Evolutionary conservation across 2,888 invertebrate species (phyloP).

Genomic region (Ophioninae sp.): DNA sequence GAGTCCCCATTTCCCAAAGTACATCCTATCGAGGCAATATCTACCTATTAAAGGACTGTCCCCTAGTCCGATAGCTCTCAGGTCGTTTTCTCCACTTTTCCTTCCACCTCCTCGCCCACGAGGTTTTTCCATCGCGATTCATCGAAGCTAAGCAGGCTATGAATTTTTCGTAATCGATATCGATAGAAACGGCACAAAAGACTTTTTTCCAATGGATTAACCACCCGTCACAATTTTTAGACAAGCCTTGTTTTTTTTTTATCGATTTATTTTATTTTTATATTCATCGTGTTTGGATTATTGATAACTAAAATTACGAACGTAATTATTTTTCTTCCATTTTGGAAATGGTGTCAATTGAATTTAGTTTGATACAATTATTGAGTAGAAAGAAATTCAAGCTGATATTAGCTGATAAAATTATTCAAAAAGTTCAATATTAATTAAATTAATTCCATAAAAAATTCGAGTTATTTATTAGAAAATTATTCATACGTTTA

Average conservation of each 20-base stretch:
- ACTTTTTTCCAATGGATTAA: background rate
- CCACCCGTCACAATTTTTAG: background rate
- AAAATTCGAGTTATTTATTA: too few relatives aligned
- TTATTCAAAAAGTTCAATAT: too few relatives aligned
- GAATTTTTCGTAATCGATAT: conserved; percentile 23
- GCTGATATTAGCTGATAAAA: too few relatives aligned
- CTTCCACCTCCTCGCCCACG: conserved; percentile 1
- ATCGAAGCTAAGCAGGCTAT: background rate
- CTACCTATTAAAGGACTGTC: conserved; percentile 42
- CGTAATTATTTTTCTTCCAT: too few relatives aligned
- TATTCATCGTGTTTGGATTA: too few relatives aligned
- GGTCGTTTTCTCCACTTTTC: conserved; percentile 16
- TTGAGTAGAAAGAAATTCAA: too few relatives aligned
- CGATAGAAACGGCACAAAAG: background rate
- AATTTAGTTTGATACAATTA: too few relatives aligned
- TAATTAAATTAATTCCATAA: too few relatives aligned
- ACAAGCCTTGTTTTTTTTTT: background rate
- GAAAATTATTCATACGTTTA: too few relatives aligned
- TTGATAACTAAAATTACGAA: too few relatives aligned
- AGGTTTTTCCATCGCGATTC: background rate
- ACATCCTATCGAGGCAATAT: conserved; percentile 48
- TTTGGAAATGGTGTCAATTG: too few relatives aligned
- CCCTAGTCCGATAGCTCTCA: conserved; percentile 12
- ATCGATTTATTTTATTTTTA: background rate
- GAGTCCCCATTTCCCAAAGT: conserved; percentile 27